Percentiles rank a stretch among this genome's conserved stretches.
phyloP scores from a whole-genome alignment of 2,113 vertebrate species.

The Microcebus ravelobensis region DNA sequence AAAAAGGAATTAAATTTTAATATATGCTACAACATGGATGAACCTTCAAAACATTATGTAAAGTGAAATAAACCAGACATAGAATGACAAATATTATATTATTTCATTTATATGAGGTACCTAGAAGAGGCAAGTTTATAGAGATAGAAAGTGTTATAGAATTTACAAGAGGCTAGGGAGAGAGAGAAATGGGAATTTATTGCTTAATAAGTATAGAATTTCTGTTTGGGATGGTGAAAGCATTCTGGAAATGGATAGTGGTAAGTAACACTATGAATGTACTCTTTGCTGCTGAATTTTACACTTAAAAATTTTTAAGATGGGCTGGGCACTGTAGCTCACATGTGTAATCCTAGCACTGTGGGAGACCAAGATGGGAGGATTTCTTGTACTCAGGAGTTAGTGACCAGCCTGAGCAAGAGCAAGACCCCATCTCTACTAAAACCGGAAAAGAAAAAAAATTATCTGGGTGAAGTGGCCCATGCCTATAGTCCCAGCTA shows the following conservation, averaged over 20 bases:
- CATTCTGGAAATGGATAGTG: not conserved
- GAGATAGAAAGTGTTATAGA: not conserved
- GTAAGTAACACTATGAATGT: not conserved
- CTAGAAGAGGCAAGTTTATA: not conserved
- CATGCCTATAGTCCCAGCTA: no score
- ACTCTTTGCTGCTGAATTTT: not conserved
- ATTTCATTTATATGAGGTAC: not conserved
- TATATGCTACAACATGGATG: not conserved
- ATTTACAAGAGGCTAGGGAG: not conserved
- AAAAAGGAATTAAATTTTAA: not conserved
- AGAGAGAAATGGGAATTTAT: not conserved
- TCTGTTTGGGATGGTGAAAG: not conserved
- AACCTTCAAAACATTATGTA: not conserved
- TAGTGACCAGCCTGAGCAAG: no score
- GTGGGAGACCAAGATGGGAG: no score
- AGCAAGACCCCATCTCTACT: no score
- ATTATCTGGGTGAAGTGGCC: no score
- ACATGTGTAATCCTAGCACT: no score
- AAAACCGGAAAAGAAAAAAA: no score
- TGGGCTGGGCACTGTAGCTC: no score
- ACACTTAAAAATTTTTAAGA: not conserved
- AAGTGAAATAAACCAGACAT: not conserved
- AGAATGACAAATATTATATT: not conserved
- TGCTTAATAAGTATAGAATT: not conserved
- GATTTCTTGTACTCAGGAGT: no score